Percentiles rank a stretch among this genome's conserved stretches.
Evolutionary conservation across 2,888 invertebrate genomes (phyloP).

Genomic region (Mythimna albipuncta): DNA sequence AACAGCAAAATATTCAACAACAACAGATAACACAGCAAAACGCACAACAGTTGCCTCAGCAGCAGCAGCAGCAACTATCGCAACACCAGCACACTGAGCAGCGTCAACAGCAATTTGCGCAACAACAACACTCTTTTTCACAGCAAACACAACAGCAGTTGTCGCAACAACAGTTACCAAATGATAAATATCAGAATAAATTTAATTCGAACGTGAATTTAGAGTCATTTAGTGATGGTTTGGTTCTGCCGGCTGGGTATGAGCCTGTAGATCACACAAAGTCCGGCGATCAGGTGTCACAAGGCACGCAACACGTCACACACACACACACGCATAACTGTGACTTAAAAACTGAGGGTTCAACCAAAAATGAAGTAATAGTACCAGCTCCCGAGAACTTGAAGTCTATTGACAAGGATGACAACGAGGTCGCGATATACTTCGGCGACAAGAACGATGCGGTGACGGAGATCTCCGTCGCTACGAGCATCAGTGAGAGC

Average conservation of each 20-base stretch:
- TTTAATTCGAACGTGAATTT: slow-evolving; percentile 59
- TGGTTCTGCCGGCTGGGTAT: slow-evolving; percentile 84
- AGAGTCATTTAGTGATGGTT: slow-evolving; percentile 72
- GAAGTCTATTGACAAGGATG: slow-evolving; percentile 83
- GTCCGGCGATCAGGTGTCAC: slow-evolving; percentile 73
- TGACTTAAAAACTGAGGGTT: slow-evolving; percentile 84
- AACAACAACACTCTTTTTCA: slow-evolving; percentile 36
- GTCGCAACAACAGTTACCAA: slow-evolving; percentile 53
- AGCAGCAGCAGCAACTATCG: slow-evolving; percentile 30
- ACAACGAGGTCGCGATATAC: slow-evolving; percentile 91
- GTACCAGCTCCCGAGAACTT: slow-evolving; percentile 79
- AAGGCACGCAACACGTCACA: slow-evolving; percentile 71
- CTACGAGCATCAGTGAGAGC: slow-evolving; percentile 86
- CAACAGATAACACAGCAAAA: slow-evolving; percentile 31
- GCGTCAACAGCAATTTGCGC: slow-evolving; percentile 37
- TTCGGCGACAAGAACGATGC: slow-evolving; percentile 82
- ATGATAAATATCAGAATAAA: slow-evolving; percentile 38
- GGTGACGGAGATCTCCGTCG: slow-evolving; percentile 87
- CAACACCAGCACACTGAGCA: slow-evolving; percentile 33
- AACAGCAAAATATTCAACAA: slow-evolving; percentile 31
- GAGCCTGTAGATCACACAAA: slow-evolving; percentile 84
- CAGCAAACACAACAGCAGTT: slow-evolving; percentile 42
- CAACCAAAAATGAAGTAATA: slow-evolving; percentile 83
- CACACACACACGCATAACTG: slow-evolving; percentile 76
- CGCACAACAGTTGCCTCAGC: slow-evolving; percentile 23